Evolutionary conservation across 1,140 invertebrate species (phyloP), one percentile per base, ranked within the genome.

Genomic region (Ridgeia piscesae): DNA sequence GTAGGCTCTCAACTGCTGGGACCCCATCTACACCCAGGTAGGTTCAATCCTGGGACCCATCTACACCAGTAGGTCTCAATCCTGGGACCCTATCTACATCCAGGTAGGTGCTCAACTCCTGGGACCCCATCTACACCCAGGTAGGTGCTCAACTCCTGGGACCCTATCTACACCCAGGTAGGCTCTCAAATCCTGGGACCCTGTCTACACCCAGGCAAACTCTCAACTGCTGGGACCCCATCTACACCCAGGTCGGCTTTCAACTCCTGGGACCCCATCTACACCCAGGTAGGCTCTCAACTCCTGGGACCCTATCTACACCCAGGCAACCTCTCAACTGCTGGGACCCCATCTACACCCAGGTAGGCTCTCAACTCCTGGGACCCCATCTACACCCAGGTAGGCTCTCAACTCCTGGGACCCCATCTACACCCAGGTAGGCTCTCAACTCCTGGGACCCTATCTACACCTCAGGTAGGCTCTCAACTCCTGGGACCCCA

Each of bases 401-500:
- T 98, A 96, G 58, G 42, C 42, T 6, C 11, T 42, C 11, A 42
- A 11, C n/a, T n/a, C n/a, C n/a, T n/a, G n/a, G n/a, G n/a, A n/a
- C n/a, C n/a, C n/a, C n/a, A n/a, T n/a, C n/a, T n/a, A n/a, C n/a
- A n/a, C n/a, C n/a, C n/a, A n/a, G n/a, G n/a, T n/a, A n/a, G n/a
- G n/a, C 98, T 94, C 97, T 98, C 58, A 97, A 97, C 8, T 97
- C 97, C 0, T 98, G 98, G 95, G 98, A 98, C 95, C 97, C 97
- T 0, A 92, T 98, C 9, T 97, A 97, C 95, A 96, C 98, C 33
- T n/a, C 98, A 98, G 97, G 98, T 98, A 96, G 58, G 42, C 98
- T 94, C 97, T 98, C 58, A 97, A 97, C 8, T 97, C 97, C 0
- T 98, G 98, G 95, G 98, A 98, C 95, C 97, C 97, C 0, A 92